A percentile compares a stretch with the other conserved stretches of the same genome.
phyloP scores from a whole-genome alignment of 2,888 invertebrate species.

The Phymatocera aterrima region DNA sequence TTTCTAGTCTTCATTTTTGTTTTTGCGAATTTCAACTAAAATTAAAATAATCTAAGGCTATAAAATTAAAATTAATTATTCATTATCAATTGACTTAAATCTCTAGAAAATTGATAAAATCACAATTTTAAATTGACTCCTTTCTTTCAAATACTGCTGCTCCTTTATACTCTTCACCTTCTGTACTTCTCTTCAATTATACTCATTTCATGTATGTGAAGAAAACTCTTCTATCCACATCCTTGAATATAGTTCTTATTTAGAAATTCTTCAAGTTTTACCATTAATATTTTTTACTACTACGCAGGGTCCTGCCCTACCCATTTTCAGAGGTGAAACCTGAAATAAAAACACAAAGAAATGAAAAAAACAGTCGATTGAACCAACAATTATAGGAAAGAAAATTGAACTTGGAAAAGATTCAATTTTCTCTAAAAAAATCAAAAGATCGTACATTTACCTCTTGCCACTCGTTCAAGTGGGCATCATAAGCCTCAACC shows the following conservation, averaged over 20 bases:
- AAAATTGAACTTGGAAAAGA: neutral
- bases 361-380: neutral
- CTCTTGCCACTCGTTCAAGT: constrained; percentile 85
- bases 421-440: neutral
- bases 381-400: neutral
- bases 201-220: neutral
- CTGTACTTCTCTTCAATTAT: neutral
- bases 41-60: too few relatives aligned
- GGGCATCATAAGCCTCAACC: constrained; percentile 94
- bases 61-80: too few relatives aligned
- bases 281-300: constrained; percentile 74
- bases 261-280: neutral
- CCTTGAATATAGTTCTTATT: neutral
- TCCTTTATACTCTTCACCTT: too few relatives aligned
- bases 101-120: too few relatives aligned
- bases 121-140: too few relatives aligned
- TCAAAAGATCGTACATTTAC: constrained; percentile 65
- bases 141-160: too few relatives aligned
- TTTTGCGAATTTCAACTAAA: too few relatives aligned
- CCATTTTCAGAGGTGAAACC: constrained; percentile 87
- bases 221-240: neutral
- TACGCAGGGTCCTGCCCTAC: constrained; percentile 93
- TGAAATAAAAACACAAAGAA: constrained; percentile 74
- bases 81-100: too few relatives aligned
- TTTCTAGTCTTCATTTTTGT: neutral